Percentiles rank a stretch among this genome's conserved stretches.
Conservation (phyloP, 2,113 vertebrate species). For the Misgurnus mizolepis region DNA sequence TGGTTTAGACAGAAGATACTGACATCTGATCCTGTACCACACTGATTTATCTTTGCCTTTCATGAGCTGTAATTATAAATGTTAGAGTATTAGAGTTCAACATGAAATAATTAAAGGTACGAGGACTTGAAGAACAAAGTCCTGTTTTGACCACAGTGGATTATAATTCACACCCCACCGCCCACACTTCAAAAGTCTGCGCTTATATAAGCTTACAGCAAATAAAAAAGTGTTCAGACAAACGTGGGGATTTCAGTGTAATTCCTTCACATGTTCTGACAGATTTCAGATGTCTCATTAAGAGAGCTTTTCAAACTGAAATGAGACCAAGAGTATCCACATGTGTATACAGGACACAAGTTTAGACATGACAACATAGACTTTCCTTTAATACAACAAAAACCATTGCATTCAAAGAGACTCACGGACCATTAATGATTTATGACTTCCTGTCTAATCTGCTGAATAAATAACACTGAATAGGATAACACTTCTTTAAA, state of each 20-base stretch:
- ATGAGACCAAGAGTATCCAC: slow-evolving; percentile 33
- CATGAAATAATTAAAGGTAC: slow-evolving; percentile 45
- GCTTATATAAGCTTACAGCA: slow-evolving; percentile 28
- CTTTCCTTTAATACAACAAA: slow-evolving; percentile 29
- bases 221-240: slow-evolving; percentile 54
- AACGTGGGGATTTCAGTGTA: slow-evolving; percentile 40
- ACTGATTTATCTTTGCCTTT: slow-evolving; percentile 11
- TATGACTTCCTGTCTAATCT: not conserved
- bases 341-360: slow-evolving; percentile 32
- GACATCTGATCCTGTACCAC: too few species aligned
- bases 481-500: not conserved
- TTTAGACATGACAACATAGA: slow-evolving; percentile 49
- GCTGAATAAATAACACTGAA: not conserved
- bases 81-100: slow-evolving; percentile 26
- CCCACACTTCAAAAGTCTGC: slow-evolving; percentile 49
- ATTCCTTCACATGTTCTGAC: slow-evolving; percentile 69
- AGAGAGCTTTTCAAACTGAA: slow-evolving; percentile 53
- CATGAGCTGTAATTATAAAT: slow-evolving; percentile 39
- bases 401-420: not conserved
- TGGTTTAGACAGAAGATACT: too few species aligned
- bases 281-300: slow-evolving; percentile 57
- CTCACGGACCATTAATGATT: not conserved
- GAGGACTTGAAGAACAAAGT: slow-evolving; percentile 28
- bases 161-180: slow-evolving; percentile 28
- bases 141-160: not conserved